A percentile compares a stretch with the other conserved stretches of the same genome.
Conservation (phyloP, 1,140 invertebrate species). For the Diorhabda sublineata region DNA sequence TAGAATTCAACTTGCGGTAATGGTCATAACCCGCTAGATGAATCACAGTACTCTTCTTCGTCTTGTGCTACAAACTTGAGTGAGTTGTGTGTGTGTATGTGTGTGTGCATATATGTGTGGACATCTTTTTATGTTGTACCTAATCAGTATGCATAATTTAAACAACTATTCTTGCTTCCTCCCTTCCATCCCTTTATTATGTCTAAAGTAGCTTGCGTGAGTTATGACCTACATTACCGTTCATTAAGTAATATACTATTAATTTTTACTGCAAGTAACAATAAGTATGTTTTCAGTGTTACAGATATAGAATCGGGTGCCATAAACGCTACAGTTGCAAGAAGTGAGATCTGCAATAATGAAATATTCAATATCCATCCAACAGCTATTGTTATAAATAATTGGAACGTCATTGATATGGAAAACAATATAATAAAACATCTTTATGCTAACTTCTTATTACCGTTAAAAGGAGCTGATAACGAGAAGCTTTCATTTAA, state of each 20-base stretch:
- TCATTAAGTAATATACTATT: not conserved
- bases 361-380: conserved; percentile 55
- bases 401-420: conserved; percentile 61
- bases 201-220: no score
- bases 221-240: no score
- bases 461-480: conserved; percentile 40
- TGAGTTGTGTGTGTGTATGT: no score
- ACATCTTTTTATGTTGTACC: no score
- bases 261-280: not conserved
- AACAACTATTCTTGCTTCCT: no score
- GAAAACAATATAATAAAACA: conserved; percentile 60
- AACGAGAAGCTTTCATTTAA: conserved; percentile 55
- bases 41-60: no score
- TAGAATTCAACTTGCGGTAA: no score
- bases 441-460: conserved; percentile 55
- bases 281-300: conserved; percentile 54
- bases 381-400: conserved; percentile 55
- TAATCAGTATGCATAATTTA: no score
- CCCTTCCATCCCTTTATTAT: no score
- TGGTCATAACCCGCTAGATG: no score
- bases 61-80: no score
- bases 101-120: no score
- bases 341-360: conserved; percentile 58
- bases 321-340: conserved; percentile 59
- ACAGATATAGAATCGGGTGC: conserved; percentile 57